Conservation (phyloP, 2,113 vertebrate species). For the Corvus cornix region DNA sequence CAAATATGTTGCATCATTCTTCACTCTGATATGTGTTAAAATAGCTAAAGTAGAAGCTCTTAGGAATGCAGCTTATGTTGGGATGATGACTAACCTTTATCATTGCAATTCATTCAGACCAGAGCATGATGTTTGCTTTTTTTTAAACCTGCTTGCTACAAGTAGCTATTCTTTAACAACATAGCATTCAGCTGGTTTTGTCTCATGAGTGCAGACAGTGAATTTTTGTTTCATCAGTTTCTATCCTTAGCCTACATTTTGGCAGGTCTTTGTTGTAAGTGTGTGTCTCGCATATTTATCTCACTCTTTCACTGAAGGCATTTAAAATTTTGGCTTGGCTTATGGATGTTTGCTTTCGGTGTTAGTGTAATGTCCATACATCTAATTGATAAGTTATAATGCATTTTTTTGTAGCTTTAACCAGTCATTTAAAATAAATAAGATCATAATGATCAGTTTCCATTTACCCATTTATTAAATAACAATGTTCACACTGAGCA, state of each 20-base stretch:
- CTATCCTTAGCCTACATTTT: constrained; percentile 13
- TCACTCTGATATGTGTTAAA: background rate
- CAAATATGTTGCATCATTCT: background rate
- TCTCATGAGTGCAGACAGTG: constrained; percentile 9
- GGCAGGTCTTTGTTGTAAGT: constrained; percentile 42
- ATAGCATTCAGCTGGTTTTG: constrained; percentile 4
- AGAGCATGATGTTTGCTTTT: background rate
- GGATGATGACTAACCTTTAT: background rate
- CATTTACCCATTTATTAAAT: constrained; percentile 83
- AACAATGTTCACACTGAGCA: constrained; percentile 78
- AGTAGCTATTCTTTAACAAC: background rate
- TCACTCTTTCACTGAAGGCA: constrained; percentile 49
- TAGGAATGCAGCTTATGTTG: background rate
- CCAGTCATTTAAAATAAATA: constrained; percentile 83
- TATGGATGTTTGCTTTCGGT: constrained; percentile 57
- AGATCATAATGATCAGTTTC: constrained; percentile 83
- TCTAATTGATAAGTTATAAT: constrained; percentile 78
- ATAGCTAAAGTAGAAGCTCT: background rate
- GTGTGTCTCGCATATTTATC: background rate
- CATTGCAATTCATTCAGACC: background rate
- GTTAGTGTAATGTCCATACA: constrained; percentile 52
- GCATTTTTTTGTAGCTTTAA: constrained; percentile 74
- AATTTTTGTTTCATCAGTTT: constrained; percentile 18
- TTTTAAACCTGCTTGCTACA: background rate
- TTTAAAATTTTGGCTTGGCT: constrained; percentile 53